Percentiles rank a stretch among this genome's conserved stretches.
Conservation (phyloP, 1,140 invertebrate genomes). For the Copidosoma floridanum region DNA sequence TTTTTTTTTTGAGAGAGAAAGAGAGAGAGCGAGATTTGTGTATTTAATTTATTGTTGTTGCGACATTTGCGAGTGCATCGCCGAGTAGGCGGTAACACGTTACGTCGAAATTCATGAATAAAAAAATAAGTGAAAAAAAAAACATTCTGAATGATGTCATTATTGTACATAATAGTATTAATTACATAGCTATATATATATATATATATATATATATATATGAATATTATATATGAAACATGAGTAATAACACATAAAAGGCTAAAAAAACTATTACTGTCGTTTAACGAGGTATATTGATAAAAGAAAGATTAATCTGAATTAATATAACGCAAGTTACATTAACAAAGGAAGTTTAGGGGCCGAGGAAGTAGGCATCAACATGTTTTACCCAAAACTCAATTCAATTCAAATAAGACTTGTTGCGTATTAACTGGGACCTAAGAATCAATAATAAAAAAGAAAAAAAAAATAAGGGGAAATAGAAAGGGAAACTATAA, state of each 20-base stretch:
- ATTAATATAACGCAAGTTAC: no score
- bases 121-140: slow-evolving; percentile 6
- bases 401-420: slow-evolving; percentile 24
- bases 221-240: not conserved
- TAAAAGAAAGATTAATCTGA: slow-evolving; percentile 8
- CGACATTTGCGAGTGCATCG: slow-evolving; percentile 19
- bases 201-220: slow-evolving; percentile 14
- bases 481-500: slow-evolving; percentile 4
- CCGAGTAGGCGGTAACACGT: no score
- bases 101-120: slow-evolving; percentile 18
- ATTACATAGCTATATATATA: slow-evolving; percentile 38
- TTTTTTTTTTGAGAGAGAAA: slow-evolving; percentile 2
- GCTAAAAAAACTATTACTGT: slow-evolving; percentile 37
- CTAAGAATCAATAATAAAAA: slow-evolving; percentile 20
- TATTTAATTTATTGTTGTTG: slow-evolving; percentile 53
- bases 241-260: not conserved
- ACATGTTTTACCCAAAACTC: slow-evolving; percentile 18
- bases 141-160: slow-evolving; percentile 44
- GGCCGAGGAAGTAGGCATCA: no score
- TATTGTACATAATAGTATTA: slow-evolving; percentile 55
- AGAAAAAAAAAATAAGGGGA: slow-evolving; percentile 1
- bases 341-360: no score
- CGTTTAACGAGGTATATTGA: slow-evolving; percentile 37
- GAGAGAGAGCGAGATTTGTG: slow-evolving; percentile 23
- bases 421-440: slow-evolving; percentile 27